Base-by-base conservation (phyloP, 2,888 invertebrate genomes). In the Ophion ventricosus region DNA sequence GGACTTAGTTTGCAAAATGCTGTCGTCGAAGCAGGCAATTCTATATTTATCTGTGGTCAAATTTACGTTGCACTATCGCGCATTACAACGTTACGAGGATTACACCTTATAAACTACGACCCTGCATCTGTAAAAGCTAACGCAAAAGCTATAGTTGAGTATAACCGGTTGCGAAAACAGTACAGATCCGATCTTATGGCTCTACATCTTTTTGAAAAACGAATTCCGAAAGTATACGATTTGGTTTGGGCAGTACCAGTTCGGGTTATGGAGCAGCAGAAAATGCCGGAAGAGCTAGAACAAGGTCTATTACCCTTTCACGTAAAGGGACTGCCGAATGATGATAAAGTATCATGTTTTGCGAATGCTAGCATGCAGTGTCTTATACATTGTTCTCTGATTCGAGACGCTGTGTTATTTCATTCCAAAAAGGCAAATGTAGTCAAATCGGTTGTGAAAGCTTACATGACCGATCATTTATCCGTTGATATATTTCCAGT, bases 91-190 rank as follows among this genome's bases (percentile, higher is more conserved):
- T 10, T 56, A 2, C n/a, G 7, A n/a, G 56, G 56, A 20, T 56
- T 56, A 56, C 56, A 56, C 10, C 10, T 56, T 1, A 20, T 56
- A 2, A 56, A 56, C 29, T 29, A 29, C 29, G 29, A 29, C 29
- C 29, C 29, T 29, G 29, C 29, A 29, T 29, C 4, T 29, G 29
- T 29, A 29, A 29, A 29, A 29, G 29, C 29, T 29, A 29, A 29
- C 23, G 0, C 43, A 25, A 72, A 57, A 17, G 89, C 88, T 23
- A 85, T 88, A 26, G 17, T 66, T 14, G 86, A n/a, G n/a, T n/a
- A n/a, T n/a, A n/a, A n/a, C n/a, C 56, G 88, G 10, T 80, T 89
- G 40, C 79, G 86, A 35, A 66, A 70, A 20, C 35, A 59, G 59
- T 84, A 79, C 72, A 67, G 79, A 25, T 81, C 87, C 26, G 79